Percentiles rank a stretch among this genome's conserved stretches.
Evolutionary conservation across 2,888 invertebrate genomes (phyloP).

Genomic region (Leptura quadrifasciata): DNA sequence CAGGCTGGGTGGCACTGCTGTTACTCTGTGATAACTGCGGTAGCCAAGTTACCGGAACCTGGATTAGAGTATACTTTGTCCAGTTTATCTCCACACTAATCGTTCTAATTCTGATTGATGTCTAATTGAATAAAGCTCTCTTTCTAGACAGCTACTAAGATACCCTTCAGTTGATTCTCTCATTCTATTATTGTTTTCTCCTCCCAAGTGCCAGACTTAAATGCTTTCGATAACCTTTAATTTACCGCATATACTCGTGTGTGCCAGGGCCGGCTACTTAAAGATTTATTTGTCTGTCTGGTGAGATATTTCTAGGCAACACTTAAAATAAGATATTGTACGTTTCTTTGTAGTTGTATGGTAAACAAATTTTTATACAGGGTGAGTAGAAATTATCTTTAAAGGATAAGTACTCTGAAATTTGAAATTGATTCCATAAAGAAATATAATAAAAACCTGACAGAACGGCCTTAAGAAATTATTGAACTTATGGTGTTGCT

Average conservation of each 20-base stretch:
- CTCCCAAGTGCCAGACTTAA: constrained; percentile 25
- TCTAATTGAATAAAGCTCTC: constrained; percentile 70
- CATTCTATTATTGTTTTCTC: constrained; percentile 42
- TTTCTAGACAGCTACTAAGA: constrained; percentile 52
- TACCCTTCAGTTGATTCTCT: constrained; percentile 39
- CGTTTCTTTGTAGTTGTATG: no score
- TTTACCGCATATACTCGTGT: constrained; percentile 23
- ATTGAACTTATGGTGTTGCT: no score
- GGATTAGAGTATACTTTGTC: constrained; percentile 54
- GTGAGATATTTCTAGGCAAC: not conserved
- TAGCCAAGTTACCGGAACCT: constrained; percentile 57
- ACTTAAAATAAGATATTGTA: no score
- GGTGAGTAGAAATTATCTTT: no score
- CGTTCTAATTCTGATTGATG: constrained; percentile 71
- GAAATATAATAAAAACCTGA: no score
- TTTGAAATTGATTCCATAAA: no score
- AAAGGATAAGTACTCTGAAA: no score
- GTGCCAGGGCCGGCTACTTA: not conserved
- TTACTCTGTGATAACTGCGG: constrained; percentile 44
- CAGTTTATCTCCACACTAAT: constrained; percentile 69
- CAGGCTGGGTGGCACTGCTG: constrained; percentile 40
- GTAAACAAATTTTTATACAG: no score
- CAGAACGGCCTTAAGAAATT: no score
- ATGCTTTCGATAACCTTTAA: constrained; percentile 36
- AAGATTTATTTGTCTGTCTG: not conserved